These are phyloP conservation scores for Neodontobutis hainanensis DNA, from an alignment of 2,113 vertebrate species.

Conservation along the genomic window DNA sequence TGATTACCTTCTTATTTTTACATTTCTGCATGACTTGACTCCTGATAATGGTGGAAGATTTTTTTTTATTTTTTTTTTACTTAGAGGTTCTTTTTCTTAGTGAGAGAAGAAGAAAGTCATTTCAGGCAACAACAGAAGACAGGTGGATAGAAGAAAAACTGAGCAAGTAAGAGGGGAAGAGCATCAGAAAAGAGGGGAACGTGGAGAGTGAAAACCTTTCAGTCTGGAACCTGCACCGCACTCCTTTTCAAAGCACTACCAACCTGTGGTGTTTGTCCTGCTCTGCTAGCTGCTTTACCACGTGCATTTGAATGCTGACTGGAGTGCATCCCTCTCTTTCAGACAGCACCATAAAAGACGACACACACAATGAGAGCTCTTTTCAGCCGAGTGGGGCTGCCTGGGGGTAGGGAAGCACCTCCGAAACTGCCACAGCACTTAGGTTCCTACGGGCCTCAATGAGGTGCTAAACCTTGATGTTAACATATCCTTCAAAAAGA, in stretches of 20 bases:
- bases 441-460: slow-evolving; percentile 65
- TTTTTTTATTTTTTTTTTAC: slow-evolving; percentile 56
- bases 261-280: slow-evolving; percentile 78
- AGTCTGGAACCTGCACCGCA: slow-evolving; percentile 42
- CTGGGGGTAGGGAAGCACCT: slow-evolving; percentile 67
- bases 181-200: slow-evolving; percentile 47
- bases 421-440: slow-evolving; percentile 65
- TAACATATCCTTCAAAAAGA: slow-evolving; percentile 70
- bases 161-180: slow-evolving; percentile 46
- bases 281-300: slow-evolving; percentile 72
- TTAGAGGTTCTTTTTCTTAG: slow-evolving; percentile 57
- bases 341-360: slow-evolving; percentile 74
- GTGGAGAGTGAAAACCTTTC: slow-evolving; percentile 63
- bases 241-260: slow-evolving; percentile 66
- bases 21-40: slow-evolving; percentile 78
- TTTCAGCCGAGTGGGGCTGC: slow-evolving; percentile 68
- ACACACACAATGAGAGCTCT: slow-evolving; percentile 75
- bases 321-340: slow-evolving; percentile 75
- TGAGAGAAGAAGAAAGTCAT: slow-evolving; percentile 51
- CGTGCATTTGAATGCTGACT: slow-evolving; percentile 76
- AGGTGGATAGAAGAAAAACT: slow-evolving; percentile 43
- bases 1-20: slow-evolving; percentile 76
- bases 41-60: slow-evolving; percentile 67
- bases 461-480: slow-evolving; percentile 63
- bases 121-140: slow-evolving; percentile 53